These are phyloP conservation scores for Drosophila lacertosa DNA, from an alignment of 1,140 invertebrate species.

Conservation along the genomic window DNA sequence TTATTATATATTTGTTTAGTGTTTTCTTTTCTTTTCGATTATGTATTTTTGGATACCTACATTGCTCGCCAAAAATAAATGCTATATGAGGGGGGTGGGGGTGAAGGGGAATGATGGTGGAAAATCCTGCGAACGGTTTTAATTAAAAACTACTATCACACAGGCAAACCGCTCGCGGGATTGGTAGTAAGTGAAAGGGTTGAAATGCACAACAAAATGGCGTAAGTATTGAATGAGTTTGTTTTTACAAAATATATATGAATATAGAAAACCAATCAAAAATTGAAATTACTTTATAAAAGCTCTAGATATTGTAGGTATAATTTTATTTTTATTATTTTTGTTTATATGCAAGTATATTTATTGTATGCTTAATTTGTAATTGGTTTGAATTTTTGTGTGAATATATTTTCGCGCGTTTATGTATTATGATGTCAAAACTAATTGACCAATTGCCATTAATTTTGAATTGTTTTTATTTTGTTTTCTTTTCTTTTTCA, in stretches of 20 bases:
- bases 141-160: slow-evolving; percentile 84
- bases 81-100: slow-evolving; percentile 9
- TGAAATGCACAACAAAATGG: slow-evolving; percentile 12
- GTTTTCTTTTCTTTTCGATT: slow-evolving; percentile 6
- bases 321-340: not conserved
- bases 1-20: slow-evolving; percentile 8
- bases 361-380: not conserved
- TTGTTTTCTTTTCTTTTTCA: slow-evolving; percentile 35
- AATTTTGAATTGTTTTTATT: not conserved
- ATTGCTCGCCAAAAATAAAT: slow-evolving; percentile 59
- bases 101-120: too few relatives aligned
- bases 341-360: slow-evolving; percentile 4
- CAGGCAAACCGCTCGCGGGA: slow-evolving; percentile 75
- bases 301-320: slow-evolving; percentile 8
- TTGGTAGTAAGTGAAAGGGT: not conserved
- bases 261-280: slow-evolving; percentile 8
- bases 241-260: not conserved
- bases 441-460: slow-evolving; percentile 5
- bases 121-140: slow-evolving; percentile 58
- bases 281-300: slow-evolving; percentile 11
- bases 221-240: slow-evolving; percentile 3
- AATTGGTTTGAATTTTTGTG: slow-evolving; percentile 2
- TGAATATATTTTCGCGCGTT: slow-evolving; percentile 1
- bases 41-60: slow-evolving; percentile 44
- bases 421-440: not conserved